Evolutionary conservation across 2,113 vertebrate genomes (phyloP), one percentile per base, ranked within the genome.

Genomic region (Ictalurus punctatus): DNA sequence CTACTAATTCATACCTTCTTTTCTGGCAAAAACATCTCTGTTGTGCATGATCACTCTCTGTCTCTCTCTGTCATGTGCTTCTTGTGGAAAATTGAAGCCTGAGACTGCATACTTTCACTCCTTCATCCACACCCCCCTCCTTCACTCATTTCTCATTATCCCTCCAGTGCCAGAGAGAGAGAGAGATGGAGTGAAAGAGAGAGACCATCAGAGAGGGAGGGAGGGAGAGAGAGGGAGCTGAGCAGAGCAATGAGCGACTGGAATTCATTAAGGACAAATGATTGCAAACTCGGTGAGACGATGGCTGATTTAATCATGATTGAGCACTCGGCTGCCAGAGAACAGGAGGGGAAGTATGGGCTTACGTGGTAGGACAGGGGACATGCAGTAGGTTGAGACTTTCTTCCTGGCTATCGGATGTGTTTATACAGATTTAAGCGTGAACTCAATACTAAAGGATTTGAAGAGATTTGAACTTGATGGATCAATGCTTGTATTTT

Each of bases 241-340:
- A 82, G 86, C 87, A 88, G 92, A 92, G 92, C 93, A 93, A 90
- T 89, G 93, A 94, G 93, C 92, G 94, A 94, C 93, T 95, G 95
- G 95, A 95, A 96, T 95, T 96, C 95, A 96, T 96, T 95, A 95
- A 92, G 93, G 92, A 95, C 93, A 96, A 95, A 96, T 95, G 95
- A 96, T 95, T 96, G 94, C 94, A 95, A 95, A 95, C 94, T 94
- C 91, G 93, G 94, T 89, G 93, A 92, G 93, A 93, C 37, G 89
- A 95, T 94, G 94, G 94, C 93, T 92, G 94, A 95, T 96, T 95
- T 96, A 96, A 95, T 96, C 94, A 95, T 92, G 93, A 93, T 92
- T 94, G 94, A 95, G 94, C 93, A 92, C 93, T 93, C 93, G 90
- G 91, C 93, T 93, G 93, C 92, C 92, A 92, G 91, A 92, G 93